These are phyloP conservation scores for Scolopax mira DNA, from an alignment of 2,113 vertebrate species.

Conservation along the genomic window DNA sequence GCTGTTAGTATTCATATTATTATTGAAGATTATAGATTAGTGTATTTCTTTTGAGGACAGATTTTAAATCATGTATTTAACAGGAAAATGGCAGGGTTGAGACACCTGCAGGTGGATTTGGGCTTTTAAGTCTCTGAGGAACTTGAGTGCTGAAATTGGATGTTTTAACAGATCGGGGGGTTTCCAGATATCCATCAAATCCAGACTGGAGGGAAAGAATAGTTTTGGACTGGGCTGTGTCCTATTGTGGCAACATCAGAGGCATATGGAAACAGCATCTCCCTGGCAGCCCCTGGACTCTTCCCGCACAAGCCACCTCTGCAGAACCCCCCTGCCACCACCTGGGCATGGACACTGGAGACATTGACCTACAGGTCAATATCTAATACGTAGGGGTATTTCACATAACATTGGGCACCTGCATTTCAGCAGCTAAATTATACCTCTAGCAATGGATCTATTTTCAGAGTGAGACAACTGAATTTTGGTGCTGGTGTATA, in stretches of 20 bases:
- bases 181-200: not conserved
- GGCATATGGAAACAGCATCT: not conserved
- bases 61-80: not conserved
- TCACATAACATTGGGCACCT: not conserved
- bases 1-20: not conserved
- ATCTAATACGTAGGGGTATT: not conserved
- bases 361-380: not conserved
- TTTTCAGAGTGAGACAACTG: not conserved
- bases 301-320: not conserved
- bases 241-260: not conserved
- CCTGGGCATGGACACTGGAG: fast-evolving
- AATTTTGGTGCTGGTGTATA: not conserved
- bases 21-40: not conserved
- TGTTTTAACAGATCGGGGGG: not conserved
- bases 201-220: not conserved
- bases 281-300: not conserved
- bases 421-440: not conserved
- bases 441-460: not conserved
- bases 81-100: not conserved
- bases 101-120: not conserved
- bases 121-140: not conserved
- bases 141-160: not conserved
- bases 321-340: not conserved
- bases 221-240: not conserved
- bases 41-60: not conserved